Evolutionary conservation across 2,888 invertebrate species (phyloP), one percentile per base, ranked within the genome.

Genomic region (Osmoderma eremita): DNA sequence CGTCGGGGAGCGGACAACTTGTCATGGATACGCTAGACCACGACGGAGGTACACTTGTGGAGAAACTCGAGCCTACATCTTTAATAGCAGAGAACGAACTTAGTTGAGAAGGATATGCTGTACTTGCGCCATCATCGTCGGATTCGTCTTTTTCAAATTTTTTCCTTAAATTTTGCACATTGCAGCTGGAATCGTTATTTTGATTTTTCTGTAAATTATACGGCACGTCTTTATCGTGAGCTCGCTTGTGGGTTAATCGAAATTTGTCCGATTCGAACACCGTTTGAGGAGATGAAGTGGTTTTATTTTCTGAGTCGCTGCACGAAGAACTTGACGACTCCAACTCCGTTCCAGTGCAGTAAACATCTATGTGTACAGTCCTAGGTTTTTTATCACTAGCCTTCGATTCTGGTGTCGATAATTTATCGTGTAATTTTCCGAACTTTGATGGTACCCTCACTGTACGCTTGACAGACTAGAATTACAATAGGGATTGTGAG

Each of bases 301-400:
- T 85, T 65, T 83, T 81, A 36, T 81, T 73, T 75, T 81, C 73
- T 78, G 80, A 69, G 74, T 81, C 51, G 73, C 75, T 54, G 73
- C 76, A 68, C 72, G 78, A 70, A 1, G 74, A 72, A 75, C 75
- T 75, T 10, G 77, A 65, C 6, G 76, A 75, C 70, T 84, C 84
- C 65, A 80, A 76, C 67, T 83, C 83, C 0, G 90, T 89, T 1
- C 89, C 90, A 0, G 90, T 90, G 76, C 91, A 91, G 75, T 91
- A 91, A 2, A 91, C 91, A 79, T 91, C 91, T 61, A 91, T 91
- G 77, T 91, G 91, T 24, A 91, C 90, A 0, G 90, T 90, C 65
- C 90, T 84, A 10, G 88, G 87, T 74, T 85, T 85, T 70, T 83
- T 83, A 70, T 80, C 80, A 65, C 75, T 77, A 1, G 75, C 71